These are phyloP conservation scores for Epiblema foenella DNA, from an alignment of 2,888 invertebrate genomes.

Conservation along the genomic window DNA sequence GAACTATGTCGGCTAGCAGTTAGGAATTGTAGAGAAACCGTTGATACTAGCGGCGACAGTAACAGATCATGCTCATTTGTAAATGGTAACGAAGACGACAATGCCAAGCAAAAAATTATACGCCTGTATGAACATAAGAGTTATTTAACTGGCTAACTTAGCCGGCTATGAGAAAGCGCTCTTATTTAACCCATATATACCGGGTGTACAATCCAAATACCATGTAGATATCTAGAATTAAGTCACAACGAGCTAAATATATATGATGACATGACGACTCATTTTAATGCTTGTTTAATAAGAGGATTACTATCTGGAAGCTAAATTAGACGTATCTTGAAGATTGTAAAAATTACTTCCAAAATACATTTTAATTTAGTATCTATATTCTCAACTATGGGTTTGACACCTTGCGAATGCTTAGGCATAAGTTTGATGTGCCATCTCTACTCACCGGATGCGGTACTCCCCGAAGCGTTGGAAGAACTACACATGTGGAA, in stretches of 20 bases:
- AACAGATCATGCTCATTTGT: constrained; percentile 35
- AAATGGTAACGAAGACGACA: constrained; percentile 40
- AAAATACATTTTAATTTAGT: too few relatives aligned
- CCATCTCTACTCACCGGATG: not conserved
- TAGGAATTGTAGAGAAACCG: constrained; percentile 21
- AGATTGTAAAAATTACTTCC: too few relatives aligned
- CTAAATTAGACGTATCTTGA: too few relatives aligned
- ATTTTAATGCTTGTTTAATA: too few relatives aligned
- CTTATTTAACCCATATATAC: not conserved
- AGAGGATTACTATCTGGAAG: too few relatives aligned
- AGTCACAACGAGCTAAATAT: not conserved
- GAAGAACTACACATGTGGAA: constrained; percentile 7
- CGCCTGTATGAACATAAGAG: constrained; percentile 11
- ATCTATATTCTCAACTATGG: not conserved
- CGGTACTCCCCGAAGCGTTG: too few relatives aligned
- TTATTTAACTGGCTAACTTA: not conserved
- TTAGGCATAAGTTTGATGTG: not conserved
- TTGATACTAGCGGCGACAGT: constrained; percentile 19
- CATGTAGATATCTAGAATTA: not conserved
- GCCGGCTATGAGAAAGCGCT: not conserved
- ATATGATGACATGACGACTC: not conserved
- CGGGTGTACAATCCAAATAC: not conserved
- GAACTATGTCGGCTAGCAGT: constrained; percentile 35
- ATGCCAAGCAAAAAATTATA: constrained; percentile 33
- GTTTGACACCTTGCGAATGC: not conserved